Evolutionary conservation across 1,140 invertebrate genomes (phyloP).

Genomic region (Dreissena polymorpha): DNA sequence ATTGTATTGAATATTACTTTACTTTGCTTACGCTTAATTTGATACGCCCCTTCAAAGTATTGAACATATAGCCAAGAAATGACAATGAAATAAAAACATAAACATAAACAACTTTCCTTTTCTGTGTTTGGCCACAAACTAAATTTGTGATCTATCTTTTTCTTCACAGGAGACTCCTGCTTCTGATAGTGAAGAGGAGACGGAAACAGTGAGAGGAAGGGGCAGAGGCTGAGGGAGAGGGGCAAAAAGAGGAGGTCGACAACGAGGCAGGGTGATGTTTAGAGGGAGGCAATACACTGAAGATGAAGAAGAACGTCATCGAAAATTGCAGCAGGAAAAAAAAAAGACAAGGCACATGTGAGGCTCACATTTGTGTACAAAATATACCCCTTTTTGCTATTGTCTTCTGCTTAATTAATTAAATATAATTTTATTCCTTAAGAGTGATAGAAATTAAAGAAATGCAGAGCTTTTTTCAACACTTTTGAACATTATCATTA

Average conservation of each 20-base stretch:
- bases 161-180: not conserved
- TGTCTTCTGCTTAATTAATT: too few relatives aligned
- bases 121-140: not conserved
- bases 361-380: not conserved
- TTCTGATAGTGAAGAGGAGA: not conserved
- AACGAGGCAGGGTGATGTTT: not conserved
- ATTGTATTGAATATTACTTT: too few relatives aligned
- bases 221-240: not conserved
- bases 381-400: too few relatives aligned
- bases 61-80: too few relatives aligned
- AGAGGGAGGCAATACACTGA: not conserved
- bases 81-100: too few relatives aligned
- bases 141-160: not conserved
- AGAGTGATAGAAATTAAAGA: too few relatives aligned
- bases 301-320: not conserved
- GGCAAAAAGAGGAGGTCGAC: not conserved
- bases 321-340: not conserved
- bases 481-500: too few relatives aligned
- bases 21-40: too few relatives aligned
- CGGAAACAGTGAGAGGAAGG: not conserved
- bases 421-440: too few relatives aligned
- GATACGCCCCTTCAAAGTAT: too few relatives aligned
- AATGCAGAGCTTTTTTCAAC: too few relatives aligned
- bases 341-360: not conserved
- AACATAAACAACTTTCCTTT: slow-evolving; percentile 1